Conservation (phyloP, 1,140 invertebrate genomes). For the Bombus pascuorum region DNA sequence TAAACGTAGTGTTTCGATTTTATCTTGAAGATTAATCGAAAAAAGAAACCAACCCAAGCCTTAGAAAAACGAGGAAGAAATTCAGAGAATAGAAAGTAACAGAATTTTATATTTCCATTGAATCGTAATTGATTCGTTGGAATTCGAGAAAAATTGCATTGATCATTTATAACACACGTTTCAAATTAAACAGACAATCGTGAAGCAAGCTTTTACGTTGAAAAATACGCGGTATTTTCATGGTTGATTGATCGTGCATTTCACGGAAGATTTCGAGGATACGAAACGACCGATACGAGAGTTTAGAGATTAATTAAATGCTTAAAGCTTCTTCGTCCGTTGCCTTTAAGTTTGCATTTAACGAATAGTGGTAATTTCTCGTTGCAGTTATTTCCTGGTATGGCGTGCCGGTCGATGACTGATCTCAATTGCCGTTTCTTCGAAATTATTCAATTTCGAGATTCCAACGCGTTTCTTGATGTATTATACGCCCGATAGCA, state of each 20-base stretch:
- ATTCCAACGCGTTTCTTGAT: neutral
- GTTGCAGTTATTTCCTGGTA: slow-evolving; percentile 45
- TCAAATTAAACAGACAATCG: neutral
- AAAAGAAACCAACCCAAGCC: neutral
- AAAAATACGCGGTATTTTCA: neutral
- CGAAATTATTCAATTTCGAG: slow-evolving; percentile 5
- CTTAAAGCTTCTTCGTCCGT: slow-evolving; percentile 19
- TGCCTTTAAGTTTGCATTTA: slow-evolving; percentile 35
- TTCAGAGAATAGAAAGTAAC: neutral
- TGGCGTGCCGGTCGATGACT: slow-evolving; percentile 36
- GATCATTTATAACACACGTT: too few species aligned
- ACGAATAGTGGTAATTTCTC: slow-evolving; percentile 51
- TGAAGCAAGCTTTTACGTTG: neutral
- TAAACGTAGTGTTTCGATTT: too few species aligned
- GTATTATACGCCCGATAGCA: slow-evolving; percentile 20
- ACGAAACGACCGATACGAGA: neutral
- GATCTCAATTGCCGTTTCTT: slow-evolving; percentile 30
- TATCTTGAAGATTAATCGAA: neutral
- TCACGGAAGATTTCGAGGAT: neutral
- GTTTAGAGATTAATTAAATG: slow-evolving; percentile 53
- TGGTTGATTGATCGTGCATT: slow-evolving; percentile 39
- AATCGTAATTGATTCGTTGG: neutral
- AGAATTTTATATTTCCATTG: neutral
- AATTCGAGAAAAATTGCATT: too few species aligned
- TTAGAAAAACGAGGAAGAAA: too few species aligned